Base-by-base conservation (phyloP, 2,113 vertebrate species). In the Megaceryle maxima region DNA sequence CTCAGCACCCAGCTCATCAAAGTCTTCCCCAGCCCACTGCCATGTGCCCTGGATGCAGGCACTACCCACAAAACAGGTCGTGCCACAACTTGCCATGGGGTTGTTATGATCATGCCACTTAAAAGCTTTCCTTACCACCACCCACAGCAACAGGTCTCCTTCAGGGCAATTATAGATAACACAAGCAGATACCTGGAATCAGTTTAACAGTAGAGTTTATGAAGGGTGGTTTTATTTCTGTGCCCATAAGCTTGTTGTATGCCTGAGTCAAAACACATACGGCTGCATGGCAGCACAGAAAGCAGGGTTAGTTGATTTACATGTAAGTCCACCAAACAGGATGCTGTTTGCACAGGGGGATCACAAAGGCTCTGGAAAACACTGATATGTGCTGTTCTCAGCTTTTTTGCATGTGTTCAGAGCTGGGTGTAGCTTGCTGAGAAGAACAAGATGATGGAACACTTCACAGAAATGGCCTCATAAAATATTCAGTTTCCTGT, bases 391-490 rank as follows among this genome's bases (percentile, higher is more conserved):
- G 59, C 73, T 33, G 35, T 41, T 82, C 39, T 82, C 67, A 60
- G 55, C 66, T 46, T n/a, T 31, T 10, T n/a, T 48, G 44, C 24
- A 35, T 13, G 67, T 24, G 11, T 79, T 88, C 60, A 78, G 91
- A 37, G 29, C 44, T 39, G 53, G 86, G 28, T 74, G 80, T 74
- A 83, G 83, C 74, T 88, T 79, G 35, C 67, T 83, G 80, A 43
- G 95, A 75, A 83, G 63, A 24, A 73, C 86, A 92, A 95, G 57
- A 94, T 3, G 79, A 74, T 1, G 12, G 77, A 94, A 78, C 51
- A 28, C 56, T 83, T 79, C 56, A 50, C 12, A 57, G 72, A 77
- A 80, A 70, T 5, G 44, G 43, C 50, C 26, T 83, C 85, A 87
- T 86, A 86, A 70, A 93, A 86, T 72, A 41, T 20, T 55, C 60